Evolutionary conservation across 2,888 invertebrate species (phyloP).

Genomic region (Dolichopus griseipennis): DNA sequence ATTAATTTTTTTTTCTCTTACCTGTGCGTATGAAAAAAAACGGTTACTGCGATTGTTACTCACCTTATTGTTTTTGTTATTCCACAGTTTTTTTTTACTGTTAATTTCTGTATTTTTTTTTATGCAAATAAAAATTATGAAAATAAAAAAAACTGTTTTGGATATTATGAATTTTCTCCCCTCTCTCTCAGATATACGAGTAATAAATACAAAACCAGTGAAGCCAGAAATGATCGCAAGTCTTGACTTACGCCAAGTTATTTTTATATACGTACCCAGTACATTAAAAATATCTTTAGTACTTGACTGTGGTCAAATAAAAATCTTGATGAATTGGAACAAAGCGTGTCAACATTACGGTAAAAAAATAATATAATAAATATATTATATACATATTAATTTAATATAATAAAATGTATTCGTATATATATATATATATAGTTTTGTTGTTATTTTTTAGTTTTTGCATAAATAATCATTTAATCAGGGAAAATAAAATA

Average conservation of each 20-base stretch:
- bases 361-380: background rate
- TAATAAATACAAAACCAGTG: no score
- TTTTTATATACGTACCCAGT: background rate
- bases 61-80: background rate
- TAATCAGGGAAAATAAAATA: background rate
- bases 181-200: no score
- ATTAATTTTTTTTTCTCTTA: background rate
- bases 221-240: no score
- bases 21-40: background rate
- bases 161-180: no score
- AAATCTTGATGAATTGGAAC: background rate
- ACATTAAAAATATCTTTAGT: background rate
- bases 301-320: background rate
- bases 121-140: no score
- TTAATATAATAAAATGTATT: no score
- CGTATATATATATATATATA: background rate
- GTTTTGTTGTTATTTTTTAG: background rate
- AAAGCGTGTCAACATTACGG: background rate
- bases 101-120: no score
- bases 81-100: no score
- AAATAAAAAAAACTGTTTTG: no score
- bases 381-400: background rate
- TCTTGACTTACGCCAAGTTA: no score
- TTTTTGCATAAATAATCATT: background rate
- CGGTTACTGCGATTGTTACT: background rate